Conservation (phyloP, 2,888 invertebrate genomes). For the Euspilapteryx auroguttella region DNA sequence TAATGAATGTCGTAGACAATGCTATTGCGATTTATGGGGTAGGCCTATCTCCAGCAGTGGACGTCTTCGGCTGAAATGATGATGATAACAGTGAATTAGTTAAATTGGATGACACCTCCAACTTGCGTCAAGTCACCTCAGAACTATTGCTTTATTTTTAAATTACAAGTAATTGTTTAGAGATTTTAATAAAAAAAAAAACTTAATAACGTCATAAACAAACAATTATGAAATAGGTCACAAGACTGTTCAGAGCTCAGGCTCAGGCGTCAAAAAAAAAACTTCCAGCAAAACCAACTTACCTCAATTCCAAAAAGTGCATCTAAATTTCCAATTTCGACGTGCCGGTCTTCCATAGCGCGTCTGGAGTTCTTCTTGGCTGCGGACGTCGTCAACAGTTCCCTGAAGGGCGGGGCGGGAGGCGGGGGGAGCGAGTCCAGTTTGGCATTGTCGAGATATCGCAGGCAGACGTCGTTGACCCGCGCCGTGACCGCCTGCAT, state of each 20-base stretch:
- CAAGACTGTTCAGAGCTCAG: too few relatives aligned
- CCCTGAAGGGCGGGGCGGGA: constrained; percentile 51
- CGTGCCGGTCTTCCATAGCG: constrained; percentile 91
- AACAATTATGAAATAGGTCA: too few relatives aligned
- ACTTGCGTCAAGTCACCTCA: too few relatives aligned
- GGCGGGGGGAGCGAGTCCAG: constrained; percentile 66
- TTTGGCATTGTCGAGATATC: constrained; percentile 69
- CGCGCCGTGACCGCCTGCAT: constrained; percentile 75
- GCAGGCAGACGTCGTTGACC: constrained; percentile 70
- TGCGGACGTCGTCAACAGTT: constrained; percentile 61
- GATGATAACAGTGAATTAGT: too few relatives aligned
- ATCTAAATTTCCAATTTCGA: constrained; percentile 81
- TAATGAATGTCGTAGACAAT: too few relatives aligned
- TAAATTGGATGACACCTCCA: too few relatives aligned
- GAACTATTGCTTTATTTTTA: too few relatives aligned
- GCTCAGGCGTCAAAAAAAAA: too few relatives aligned
- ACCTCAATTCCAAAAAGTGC: constrained; percentile 79
- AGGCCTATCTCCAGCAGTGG: constrained; percentile 7
- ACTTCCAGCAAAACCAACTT: constrained; percentile 14
- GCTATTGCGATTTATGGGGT: constrained; percentile 3
- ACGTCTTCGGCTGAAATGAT: too few relatives aligned
- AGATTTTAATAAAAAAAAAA: too few relatives aligned
- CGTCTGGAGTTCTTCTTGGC: constrained; percentile 82
- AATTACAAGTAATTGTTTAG: too few relatives aligned
- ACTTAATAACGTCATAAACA: too few relatives aligned